Evolutionary conservation across 2,797 vertebrate species (phyloP).

Genomic region (Leptodactylus fallax): DNA sequence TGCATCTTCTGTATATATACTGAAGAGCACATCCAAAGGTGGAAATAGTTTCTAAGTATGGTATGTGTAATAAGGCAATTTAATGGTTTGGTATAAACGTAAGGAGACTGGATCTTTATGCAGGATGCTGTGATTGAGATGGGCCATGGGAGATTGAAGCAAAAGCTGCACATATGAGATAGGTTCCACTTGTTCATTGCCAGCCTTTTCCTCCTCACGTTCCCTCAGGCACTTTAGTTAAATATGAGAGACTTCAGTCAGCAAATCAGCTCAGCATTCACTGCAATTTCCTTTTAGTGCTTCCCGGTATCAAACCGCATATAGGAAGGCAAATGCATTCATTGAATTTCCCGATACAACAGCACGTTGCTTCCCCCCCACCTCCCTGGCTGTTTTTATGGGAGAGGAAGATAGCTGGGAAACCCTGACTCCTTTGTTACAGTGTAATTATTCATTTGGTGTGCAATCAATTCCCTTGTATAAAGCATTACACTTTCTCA

Average conservation of each 20-base stretch:
- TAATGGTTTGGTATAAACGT: neutral
- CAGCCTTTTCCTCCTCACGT: constrained; percentile 4
- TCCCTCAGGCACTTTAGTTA: constrained; percentile 9
- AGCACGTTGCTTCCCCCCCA: neutral
- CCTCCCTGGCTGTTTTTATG: constrained; percentile 35
- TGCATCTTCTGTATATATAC: neutral
- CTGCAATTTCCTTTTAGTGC: constrained; percentile 45
- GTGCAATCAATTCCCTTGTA: constrained; percentile 49
- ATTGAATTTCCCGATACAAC: constrained; percentile 55
- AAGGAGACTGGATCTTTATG: neutral
- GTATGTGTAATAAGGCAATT: neutral
- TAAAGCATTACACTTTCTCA: constrained; percentile 58
- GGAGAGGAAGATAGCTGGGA: constrained; percentile 51
- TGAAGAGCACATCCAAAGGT: neutral
- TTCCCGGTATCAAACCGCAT: constrained; percentile 47
- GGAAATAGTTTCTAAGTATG: neutral
- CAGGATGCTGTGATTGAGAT: constrained; percentile 9
- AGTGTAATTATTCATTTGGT: constrained; percentile 57
- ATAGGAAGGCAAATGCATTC: constrained; percentile 48
- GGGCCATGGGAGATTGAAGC: constrained; percentile 5
- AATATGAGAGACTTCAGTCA: constrained; percentile 25
- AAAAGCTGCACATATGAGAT: constrained; percentile 13
- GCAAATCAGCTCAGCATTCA: constrained; percentile 42
- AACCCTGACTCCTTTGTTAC: constrained; percentile 46
- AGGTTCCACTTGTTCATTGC: constrained; percentile 5